phyloP scores from a whole-genome alignment of 2,888 invertebrate genomes.

The Scaptomyza tumidula region DNA sequence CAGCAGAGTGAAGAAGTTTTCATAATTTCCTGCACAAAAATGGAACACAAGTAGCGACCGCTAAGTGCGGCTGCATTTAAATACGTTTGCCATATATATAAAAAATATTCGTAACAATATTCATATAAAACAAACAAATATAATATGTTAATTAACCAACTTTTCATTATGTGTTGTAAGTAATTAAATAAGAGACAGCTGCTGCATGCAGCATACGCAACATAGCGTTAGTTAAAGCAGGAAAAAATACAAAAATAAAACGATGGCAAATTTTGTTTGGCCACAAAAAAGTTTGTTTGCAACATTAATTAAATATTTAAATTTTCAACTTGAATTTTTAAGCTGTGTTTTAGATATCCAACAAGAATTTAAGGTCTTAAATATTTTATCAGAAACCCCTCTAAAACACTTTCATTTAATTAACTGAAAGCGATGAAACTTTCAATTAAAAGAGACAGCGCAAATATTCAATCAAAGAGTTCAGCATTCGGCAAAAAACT shows the following conservation, averaged over 20 bases:
- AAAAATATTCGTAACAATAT: not conserved
- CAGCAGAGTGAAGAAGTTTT: slow-evolving; percentile 43
- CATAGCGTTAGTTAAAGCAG: not conserved
- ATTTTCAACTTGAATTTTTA: no score
- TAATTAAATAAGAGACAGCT: not conserved
- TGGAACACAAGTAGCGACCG: slow-evolving; percentile 6
- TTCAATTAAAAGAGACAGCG: slow-evolving; percentile 13
- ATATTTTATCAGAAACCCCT: not conserved
- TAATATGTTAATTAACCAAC: slow-evolving; percentile 34
- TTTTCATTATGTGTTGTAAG: slow-evolving; percentile 13
- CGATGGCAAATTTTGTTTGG: not conserved
- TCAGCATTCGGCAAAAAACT: slow-evolving; percentile 21
- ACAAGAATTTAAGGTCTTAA: no score
- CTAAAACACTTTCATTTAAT: not conserved
- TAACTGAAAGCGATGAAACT: not conserved
- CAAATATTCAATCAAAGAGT: slow-evolving; percentile 30
- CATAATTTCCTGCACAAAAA: slow-evolving; percentile 68
- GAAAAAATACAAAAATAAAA: not conserved
- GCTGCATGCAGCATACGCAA: not conserved
- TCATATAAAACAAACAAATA: not conserved
- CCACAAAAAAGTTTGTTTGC: not conserved
- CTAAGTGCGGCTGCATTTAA: slow-evolving; percentile 9
- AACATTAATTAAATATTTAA: not conserved
- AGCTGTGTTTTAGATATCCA: no score
- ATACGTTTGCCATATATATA: slow-evolving; percentile 2